Conservation (phyloP, 2,797 vertebrate species). For the Pelobates cultripes region DNA sequence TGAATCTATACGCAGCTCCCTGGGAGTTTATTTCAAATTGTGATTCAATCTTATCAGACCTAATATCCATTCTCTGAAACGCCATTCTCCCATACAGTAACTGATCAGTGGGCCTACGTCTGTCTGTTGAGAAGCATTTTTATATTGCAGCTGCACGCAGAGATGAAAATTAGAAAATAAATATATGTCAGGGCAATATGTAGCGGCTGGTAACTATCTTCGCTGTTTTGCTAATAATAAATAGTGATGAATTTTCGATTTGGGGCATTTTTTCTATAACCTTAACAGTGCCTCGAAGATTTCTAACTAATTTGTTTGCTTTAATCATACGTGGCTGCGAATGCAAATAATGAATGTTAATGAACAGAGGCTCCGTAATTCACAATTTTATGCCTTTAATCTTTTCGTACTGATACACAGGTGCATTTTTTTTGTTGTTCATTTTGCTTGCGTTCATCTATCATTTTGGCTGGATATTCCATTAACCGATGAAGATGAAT, state of each 20-base stretch:
- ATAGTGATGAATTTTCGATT: conserved; percentile 27
- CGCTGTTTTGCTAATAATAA: conserved; percentile 30
- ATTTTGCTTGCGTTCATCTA: conserved; percentile 42
- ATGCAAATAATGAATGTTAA: conserved; percentile 65
- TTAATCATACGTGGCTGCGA: conserved; percentile 65
- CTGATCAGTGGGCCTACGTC: conserved; percentile 48
- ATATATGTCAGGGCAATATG: conserved; percentile 62
- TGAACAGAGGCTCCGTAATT: conserved; percentile 60
- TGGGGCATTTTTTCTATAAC: conserved; percentile 59
- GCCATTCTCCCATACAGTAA: conserved; percentile 47
- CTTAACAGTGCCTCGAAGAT: conserved; percentile 58
- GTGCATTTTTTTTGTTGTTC: conserved; percentile 53
- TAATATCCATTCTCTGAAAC: conserved; percentile 45
- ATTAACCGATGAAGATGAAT: conserved; percentile 63
- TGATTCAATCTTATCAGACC: conserved; percentile 53
- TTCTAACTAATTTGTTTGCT: conserved; percentile 68
- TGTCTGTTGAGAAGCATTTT: conserved; percentile 54
- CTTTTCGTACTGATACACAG: conserved; percentile 58
- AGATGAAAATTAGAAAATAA: conserved; percentile 74
- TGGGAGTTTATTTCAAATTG: conserved; percentile 36
- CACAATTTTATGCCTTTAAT: conserved; percentile 63
- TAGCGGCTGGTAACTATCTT: conserved; percentile 60
- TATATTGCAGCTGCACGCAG: conserved; percentile 64
- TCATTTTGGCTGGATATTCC: conserved; percentile 60
- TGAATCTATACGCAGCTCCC: conserved; percentile 39